Evolutionary conservation across 2,113 vertebrate genomes (phyloP).

Genomic region (Cochlearius cochlearius): DNA sequence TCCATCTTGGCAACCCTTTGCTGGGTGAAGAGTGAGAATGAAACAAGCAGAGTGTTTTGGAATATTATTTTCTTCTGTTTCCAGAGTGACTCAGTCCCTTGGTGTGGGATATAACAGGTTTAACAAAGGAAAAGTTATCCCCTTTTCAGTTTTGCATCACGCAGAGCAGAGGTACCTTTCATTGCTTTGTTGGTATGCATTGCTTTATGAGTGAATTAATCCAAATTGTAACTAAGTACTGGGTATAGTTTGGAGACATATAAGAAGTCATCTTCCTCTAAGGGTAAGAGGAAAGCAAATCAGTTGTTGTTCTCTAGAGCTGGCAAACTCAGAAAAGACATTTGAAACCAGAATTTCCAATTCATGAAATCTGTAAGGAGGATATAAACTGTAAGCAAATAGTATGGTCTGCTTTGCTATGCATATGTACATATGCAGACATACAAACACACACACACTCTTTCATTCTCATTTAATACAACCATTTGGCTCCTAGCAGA

Average conservation of each 20-base stretch:
- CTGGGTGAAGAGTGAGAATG: not conserved
- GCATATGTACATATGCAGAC: not conserved
- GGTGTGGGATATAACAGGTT: not conserved
- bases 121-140: not conserved
- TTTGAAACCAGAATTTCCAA: not conserved
- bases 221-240: not conserved
- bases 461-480: not conserved
- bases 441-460: too few species aligned
- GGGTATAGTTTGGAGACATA: not conserved
- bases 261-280: not conserved
- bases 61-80: not conserved
- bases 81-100: not conserved
- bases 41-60: not conserved
- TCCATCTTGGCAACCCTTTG: not conserved
- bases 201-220: not conserved
- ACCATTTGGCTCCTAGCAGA: not conserved
- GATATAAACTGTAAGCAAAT: not conserved
- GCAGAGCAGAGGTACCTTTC: not conserved
- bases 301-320: not conserved
- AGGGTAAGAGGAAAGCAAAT: not conserved
- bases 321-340: not conserved
- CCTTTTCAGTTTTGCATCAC: not conserved
- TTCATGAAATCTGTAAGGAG: not conserved
- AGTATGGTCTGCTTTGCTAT: not conserved
- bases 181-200: not conserved